Percentiles rank a stretch among this genome's conserved stretches.
phyloP scores from a whole-genome alignment of 37 sponge, comb jelly and placozoan genomes.

The Hormiphora californensis region DNA sequence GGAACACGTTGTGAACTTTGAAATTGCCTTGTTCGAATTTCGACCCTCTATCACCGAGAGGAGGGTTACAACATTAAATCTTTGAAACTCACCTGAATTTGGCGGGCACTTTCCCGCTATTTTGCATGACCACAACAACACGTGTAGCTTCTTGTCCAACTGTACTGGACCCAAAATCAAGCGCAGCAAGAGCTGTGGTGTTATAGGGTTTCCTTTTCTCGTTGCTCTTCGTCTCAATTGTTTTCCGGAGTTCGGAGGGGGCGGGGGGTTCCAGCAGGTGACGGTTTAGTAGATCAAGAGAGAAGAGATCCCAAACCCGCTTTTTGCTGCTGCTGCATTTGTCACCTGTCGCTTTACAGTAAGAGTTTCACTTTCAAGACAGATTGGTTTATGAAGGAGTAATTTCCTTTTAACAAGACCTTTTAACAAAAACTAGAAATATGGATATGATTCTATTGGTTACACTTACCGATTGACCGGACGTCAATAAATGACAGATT shows the following conservation, averaged over 20 bases:
- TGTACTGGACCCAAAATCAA: constrained; percentile 76
- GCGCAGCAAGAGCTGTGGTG: constrained; percentile 69
- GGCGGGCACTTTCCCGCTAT: constrained; percentile 34
- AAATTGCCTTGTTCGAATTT: too few species aligned
- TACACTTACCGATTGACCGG: constrained; percentile 39
- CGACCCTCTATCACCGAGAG: too few species aligned
- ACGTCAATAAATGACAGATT: constrained; percentile 65
- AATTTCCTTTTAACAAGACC: neutral
- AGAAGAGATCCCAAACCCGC: constrained; percentile 75
- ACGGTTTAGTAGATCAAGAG: constrained; percentile 70
- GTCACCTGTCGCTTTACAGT: constrained; percentile 57
- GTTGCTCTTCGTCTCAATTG: constrained; percentile 77
- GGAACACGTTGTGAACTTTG: too few species aligned
- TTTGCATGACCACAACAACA: constrained; percentile 52
- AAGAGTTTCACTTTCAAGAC: neutral
- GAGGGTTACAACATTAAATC: too few species aligned
- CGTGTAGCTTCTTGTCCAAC: constrained; percentile 54
- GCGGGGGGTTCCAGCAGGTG: constrained; percentile 67
- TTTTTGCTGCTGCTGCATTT: constrained; percentile 62
- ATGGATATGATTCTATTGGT: too few species aligned
- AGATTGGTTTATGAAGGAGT: neutral
- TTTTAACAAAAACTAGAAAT: neutral
- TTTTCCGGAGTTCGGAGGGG: constrained; percentile 69
- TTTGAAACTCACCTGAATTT: neutral
- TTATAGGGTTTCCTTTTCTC: constrained; percentile 15